Evolutionary conservation across 2,888 invertebrate species (phyloP).

Genomic region (Limnephilus lunatus): DNA sequence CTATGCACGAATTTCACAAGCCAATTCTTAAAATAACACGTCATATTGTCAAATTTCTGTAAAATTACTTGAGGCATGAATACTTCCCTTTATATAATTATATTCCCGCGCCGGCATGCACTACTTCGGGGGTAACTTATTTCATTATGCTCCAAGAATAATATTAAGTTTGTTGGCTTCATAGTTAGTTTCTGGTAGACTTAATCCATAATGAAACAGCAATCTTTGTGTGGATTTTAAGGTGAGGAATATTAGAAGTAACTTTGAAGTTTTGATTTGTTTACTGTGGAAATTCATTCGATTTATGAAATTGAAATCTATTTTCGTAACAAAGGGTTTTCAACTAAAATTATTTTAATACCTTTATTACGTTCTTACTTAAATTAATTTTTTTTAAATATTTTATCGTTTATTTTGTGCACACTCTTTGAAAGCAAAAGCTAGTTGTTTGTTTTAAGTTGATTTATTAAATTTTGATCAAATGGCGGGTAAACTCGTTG

Average conservation of each 20-base stretch:
- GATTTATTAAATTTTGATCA: too few relatives aligned
- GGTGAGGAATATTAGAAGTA: neutral
- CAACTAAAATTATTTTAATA: neutral
- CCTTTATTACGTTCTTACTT: too few relatives aligned
- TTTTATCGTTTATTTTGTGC: too few relatives aligned
- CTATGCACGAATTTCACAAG: neutral
- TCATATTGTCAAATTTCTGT: slow-evolving; percentile 11
- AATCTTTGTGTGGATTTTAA: neutral
- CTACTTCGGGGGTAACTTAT: neutral
- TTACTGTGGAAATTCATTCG: neutral
- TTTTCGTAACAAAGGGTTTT: neutral
- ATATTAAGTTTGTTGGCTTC: neutral
- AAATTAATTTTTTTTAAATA: too few relatives aligned
- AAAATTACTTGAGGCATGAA: slow-evolving; percentile 26
- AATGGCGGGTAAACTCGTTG: too few relatives aligned
- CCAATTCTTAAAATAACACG: slow-evolving; percentile 18
- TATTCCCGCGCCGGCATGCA: neutral
- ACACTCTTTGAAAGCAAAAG: too few relatives aligned
- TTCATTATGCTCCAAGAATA: neutral
- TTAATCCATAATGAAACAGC: neutral
- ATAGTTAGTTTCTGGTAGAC: neutral
- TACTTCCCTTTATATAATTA: slow-evolving; percentile 28
- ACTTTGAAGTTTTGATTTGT: neutral
- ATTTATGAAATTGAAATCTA: neutral
- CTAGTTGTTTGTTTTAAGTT: too few relatives aligned